These are phyloP conservation scores for Ectropis crepuscularia DNA, from an alignment of 2,888 invertebrate genomes.

Conservation along the genomic window DNA sequence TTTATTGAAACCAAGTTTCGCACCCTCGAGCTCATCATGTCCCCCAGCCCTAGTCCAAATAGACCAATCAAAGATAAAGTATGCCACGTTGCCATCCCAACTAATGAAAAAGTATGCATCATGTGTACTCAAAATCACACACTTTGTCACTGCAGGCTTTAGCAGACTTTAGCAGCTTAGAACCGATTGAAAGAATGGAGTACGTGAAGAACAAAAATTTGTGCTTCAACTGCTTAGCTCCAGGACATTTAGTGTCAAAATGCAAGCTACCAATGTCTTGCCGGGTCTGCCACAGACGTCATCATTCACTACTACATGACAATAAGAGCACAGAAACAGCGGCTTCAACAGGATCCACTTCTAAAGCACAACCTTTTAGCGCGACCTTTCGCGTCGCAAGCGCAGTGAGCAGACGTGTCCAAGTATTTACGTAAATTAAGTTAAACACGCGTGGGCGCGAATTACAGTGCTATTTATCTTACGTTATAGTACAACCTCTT, in stretches of 20 bases:
- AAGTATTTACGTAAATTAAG: too few species aligned
- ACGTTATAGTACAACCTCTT: too few species aligned
- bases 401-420: too few species aligned
- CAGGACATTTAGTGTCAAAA: too few species aligned
- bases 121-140: constrained; percentile 39
- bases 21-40: constrained; percentile 38
- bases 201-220: too few species aligned
- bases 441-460: too few species aligned
- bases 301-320: constrained; percentile 43
- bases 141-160: constrained; percentile 42
- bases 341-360: constrained; percentile 1
- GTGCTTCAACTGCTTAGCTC: too few species aligned
- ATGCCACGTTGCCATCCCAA: constrained; percentile 20
- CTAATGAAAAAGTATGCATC: constrained; percentile 12
- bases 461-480: too few species aligned
- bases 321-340: constrained; percentile 13
- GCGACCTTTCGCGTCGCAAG: too few species aligned
- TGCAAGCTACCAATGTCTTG: too few species aligned
- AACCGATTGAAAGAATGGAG: constrained; percentile 38
- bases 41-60: neutral
- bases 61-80: constrained; percentile 7
- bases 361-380: neutral
- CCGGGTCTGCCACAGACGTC: too few species aligned
- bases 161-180: constrained; percentile 36
- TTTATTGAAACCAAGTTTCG: constrained; percentile 46